Base-by-base conservation (phyloP, 2,113 vertebrate genomes). In the Spizaetus ornatus region DNA sequence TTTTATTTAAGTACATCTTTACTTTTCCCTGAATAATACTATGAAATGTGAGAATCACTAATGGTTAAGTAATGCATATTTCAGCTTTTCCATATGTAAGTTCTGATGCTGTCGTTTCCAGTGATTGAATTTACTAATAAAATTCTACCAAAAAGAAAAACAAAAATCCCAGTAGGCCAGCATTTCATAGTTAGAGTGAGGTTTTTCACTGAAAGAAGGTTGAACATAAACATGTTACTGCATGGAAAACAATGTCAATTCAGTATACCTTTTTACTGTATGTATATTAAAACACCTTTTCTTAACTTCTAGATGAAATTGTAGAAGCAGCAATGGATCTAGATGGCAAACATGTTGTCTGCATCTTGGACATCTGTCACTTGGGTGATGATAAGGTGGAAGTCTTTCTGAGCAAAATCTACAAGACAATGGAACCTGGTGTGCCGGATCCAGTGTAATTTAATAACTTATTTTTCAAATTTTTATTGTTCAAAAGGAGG, bases 301-400 rank as follows among this genome's bases (percentile, higher is more conserved):
- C 95, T 96, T 94, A 90, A 82, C 45, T 98, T 97, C 61, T 89
- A 98, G 98, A 79, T 98, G 93, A 98, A 86, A 88, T 97, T 90
- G 58, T 98, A 86, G 95, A 94, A 92, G 98, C 97, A 70, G 95
- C 93, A 6, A 94, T 82, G 91, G 97, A 98, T 32, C 96, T 99
- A 45, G 98, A 99, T 67, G 97, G 96, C 69, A 92, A 91, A 13
- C 98, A 98, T 7, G 96, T 99, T 17, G 91, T 99, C 86, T 98
- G 98, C 89, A 89, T 99, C 94, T 95, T 99, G 94, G 99, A 99
- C 92, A 85, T 99, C 69, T 99, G 98, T 97, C 98, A 98, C 95
- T 97, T 99, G 71, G 99, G 98, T 59, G 98, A 97, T 79, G 96
- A 98, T 78, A 97, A 98, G 66, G 96, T 99, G 36, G 99, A 99